Conservation (phyloP, 2,888 invertebrate genomes). For the Osmoderma eremita region DNA sequence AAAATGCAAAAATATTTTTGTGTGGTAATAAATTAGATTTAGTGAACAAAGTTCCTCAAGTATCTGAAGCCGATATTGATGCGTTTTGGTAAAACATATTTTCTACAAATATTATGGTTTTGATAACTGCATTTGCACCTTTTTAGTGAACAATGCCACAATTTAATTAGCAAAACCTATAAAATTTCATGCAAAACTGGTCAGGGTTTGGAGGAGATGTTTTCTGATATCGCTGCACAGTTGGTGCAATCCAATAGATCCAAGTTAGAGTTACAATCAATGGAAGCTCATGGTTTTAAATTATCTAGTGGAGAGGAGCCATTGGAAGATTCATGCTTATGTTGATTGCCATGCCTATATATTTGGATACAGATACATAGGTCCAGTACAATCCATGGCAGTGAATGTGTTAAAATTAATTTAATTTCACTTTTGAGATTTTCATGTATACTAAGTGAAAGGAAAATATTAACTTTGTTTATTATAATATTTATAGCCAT, state of each 20-base stretch:
- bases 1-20: slow-evolving; percentile 94
- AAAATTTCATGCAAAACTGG: slow-evolving; percentile 91
- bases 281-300: slow-evolving; percentile 82
- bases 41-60: slow-evolving; percentile 71
- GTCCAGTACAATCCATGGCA: too few species aligned
- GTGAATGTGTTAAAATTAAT: too few species aligned
- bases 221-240: slow-evolving; percentile 85
- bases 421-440: neutral
- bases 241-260: slow-evolving; percentile 83
- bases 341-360: slow-evolving; percentile 58
- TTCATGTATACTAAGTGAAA: too few species aligned
- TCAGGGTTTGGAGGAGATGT: slow-evolving; percentile 91
- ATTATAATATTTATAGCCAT: too few species aligned
- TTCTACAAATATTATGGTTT: slow-evolving; percentile 2
- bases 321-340: slow-evolving; percentile 64
- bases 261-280: slow-evolving; percentile 81
- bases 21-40: slow-evolving; percentile 93
- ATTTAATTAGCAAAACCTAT: slow-evolving; percentile 86
- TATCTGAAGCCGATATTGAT: slow-evolving; percentile 88
- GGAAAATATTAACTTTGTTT: too few species aligned
- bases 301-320: slow-evolving; percentile 72
- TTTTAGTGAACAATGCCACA: slow-evolving; percentile 88
- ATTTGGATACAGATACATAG: too few species aligned
- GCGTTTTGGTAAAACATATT: slow-evolving; percentile 76
- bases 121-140: slow-evolving; percentile 22